Evolutionary conservation across 1,140 invertebrate species (phyloP), one percentile per base, ranked within the genome.

Genomic region (Drosophila busckii): DNA sequence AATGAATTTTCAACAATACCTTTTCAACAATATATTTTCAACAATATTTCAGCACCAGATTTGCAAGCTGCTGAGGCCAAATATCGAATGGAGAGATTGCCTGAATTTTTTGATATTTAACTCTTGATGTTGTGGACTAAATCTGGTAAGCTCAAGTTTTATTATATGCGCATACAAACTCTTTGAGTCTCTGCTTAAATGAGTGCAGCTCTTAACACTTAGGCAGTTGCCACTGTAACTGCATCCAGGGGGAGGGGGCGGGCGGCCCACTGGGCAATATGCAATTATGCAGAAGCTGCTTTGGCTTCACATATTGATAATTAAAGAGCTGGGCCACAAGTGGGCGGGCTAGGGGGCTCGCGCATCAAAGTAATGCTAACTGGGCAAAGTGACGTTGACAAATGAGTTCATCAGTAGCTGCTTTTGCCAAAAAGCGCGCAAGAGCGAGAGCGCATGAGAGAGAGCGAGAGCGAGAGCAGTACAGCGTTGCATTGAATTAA

Each of bases 361-460:
- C n/a, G n/a, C 63, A 55, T 55, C 44, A 23, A 40, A 52, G 53
- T 29, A n/a, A n/a, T 23, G 22, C 26, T 34, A 29, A 17, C 15
- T 29, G 38, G 52, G 23, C 23, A 44, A 34, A 31, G 29, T 56
- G 75, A 82, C 75, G 41, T 82, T 82, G 75, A 82, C 76, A 75
- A 82, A 82, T 82, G 76, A 69, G 76, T 70, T 82, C 76, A 82
- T 82, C 75, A 82, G 52, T 73, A 80, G 75, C 71, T 56, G 29
- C 50, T 35, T 22, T 26, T 44, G 20, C 28, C 16, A 45, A 12
- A 26, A 3, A 42, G 8, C 5, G 25, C 8, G 25, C 19, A 10
- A 25, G 28, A 40, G n/a, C 31, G 19, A 31, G 20, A 20, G n/a
- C 4, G 7, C 3, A 16, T 9, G 9, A 13, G 10, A 15, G n/a